Evolutionary conservation across 2,888 invertebrate genomes (phyloP).

Genomic region (Drosophila borborema): DNA sequence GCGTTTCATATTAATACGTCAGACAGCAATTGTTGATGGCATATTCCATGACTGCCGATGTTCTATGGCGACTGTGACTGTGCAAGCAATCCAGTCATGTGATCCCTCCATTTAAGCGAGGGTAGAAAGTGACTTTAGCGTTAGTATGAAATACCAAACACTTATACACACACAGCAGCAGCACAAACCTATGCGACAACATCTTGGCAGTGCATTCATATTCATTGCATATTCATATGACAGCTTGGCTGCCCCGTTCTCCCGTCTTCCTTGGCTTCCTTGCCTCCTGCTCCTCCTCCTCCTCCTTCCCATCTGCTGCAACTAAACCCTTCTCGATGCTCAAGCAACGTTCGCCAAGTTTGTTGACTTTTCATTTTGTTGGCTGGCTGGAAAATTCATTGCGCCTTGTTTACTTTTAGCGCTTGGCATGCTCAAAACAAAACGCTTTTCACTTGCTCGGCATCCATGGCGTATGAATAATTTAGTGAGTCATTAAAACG

Average conservation of each 20-base stretch:
- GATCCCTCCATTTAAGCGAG: slow-evolving; percentile 78
- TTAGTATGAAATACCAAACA: slow-evolving; percentile 65
- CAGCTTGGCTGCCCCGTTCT: slow-evolving; percentile 36
- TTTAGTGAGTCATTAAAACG: slow-evolving; percentile 80
- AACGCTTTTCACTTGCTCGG: slow-evolving; percentile 71
- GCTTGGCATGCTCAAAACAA: slow-evolving; percentile 78
- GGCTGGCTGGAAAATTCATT: slow-evolving; percentile 76
- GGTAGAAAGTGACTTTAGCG: slow-evolving; percentile 78
- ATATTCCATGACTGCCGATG: slow-evolving; percentile 57
- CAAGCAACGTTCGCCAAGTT: slow-evolving; percentile 64
- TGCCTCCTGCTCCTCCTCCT: too few species aligned
- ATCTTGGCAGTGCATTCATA: slow-evolving; percentile 77
- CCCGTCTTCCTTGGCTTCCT: not conserved
- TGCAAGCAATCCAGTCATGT: slow-evolving; percentile 79
- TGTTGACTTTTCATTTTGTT: slow-evolving; percentile 82
- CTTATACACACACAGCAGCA: slow-evolving; percentile 11
- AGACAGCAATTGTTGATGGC: slow-evolving; percentile 71
- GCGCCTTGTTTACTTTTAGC: slow-evolving; percentile 79
- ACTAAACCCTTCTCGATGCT: slow-evolving; percentile 39
- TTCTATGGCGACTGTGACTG: slow-evolving; percentile 71
- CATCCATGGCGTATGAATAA: slow-evolving; percentile 79
- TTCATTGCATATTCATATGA: slow-evolving; percentile 80
- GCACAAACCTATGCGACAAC: slow-evolving; percentile 49
- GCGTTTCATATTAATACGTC: slow-evolving; percentile 81
- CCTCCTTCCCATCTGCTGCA: not conserved